These are phyloP conservation scores for Eumacrocentrus americanus DNA, from an alignment of 2,888 invertebrate genomes.

Conservation along the genomic window DNA sequence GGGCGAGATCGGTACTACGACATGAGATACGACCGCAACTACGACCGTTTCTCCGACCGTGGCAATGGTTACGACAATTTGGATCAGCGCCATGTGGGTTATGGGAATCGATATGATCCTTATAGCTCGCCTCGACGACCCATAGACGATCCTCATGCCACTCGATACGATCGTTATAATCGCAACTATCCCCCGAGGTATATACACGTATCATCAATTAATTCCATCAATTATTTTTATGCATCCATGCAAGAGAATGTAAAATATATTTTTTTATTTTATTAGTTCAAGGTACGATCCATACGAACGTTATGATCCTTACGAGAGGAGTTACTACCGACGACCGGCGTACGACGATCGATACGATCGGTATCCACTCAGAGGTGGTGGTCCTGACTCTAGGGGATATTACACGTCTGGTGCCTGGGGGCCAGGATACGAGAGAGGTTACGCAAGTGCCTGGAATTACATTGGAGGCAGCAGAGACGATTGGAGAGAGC, in stretches of 20 bases:
- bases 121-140: conserved; percentile 39
- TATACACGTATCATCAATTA: background rate
- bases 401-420: conserved; percentile 45
- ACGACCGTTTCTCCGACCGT: conserved; percentile 45
- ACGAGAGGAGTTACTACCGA: conserved; percentile 43
- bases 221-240: no score
- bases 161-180: conserved; percentile 46
- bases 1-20: conserved; percentile 46
- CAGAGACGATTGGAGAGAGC: conserved; percentile 48
- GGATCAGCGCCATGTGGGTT: conserved; percentile 43
- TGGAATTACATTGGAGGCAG: conserved; percentile 50
- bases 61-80: conserved; percentile 54
- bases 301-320: conserved; percentile 46
- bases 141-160: conserved; percentile 41
- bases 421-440: conserved; percentile 46
- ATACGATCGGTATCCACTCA: conserved; percentile 36
- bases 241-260: background rate
- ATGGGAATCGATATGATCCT: conserved; percentile 43
- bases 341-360: conserved; percentile 46
- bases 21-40: conserved; percentile 40
- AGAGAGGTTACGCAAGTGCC: conserved; percentile 48
- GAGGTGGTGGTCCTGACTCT: conserved; percentile 39
- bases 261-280: background rate
- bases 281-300: conserved; percentile 1
- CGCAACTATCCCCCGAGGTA: conserved; percentile 40